Base-by-base conservation (phyloP, 2,888 invertebrate genomes). In the Drosophila peninsularis region DNA sequence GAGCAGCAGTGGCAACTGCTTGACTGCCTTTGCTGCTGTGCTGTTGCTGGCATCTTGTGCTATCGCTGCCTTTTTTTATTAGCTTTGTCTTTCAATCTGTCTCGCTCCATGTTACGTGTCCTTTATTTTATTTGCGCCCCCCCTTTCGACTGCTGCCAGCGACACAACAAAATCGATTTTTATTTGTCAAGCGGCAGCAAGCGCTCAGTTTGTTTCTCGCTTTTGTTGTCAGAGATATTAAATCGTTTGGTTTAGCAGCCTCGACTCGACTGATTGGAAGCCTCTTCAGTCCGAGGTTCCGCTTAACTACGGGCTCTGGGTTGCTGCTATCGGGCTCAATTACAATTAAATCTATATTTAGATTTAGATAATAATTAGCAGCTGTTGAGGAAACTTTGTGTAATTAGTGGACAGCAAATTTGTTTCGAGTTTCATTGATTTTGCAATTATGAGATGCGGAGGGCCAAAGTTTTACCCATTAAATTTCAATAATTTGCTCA, bases 401-500 rank as follows among this genome's bases (percentile, higher is more conserved):
- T 88, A 88, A 82, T 82, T 82, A 79, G 64, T 66, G 62, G 53
- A 60, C 44, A 54, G 67, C 30, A 49, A 58, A 75, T 75, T 64
- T 42, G 61, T 79, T 69, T 78, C 64, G 61, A 70, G 67, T 74
- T 75, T 60, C 89, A 89, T 89, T 88, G 89, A 85, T 88, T 85
- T 87, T 77, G 75, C 71, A 88, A 87, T 85, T 89, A 84, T 68
- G 74, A 71, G 24, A 52, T 44, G 24, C 17, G 34, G 14, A 32
- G 21, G 34, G n/a, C n/a, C 14, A 63, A 78, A 73, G 41, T 73
- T 80, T 79, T 71, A 39, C 60, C 56, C 60, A 74, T 85, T 75
- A 82, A 79, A 82, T 86, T 70, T 62, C 24, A 61, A 73, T 60
- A 61, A 62, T 62, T 67, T 41, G 47, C 34, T 6, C 14, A 19